Percentiles rank a stretch among this genome's conserved stretches.
These are phyloP conservation scores for Rafetus swinhoei DNA, from an alignment of 2,113 vertebrate genomes.

Conservation along the genomic window DNA sequence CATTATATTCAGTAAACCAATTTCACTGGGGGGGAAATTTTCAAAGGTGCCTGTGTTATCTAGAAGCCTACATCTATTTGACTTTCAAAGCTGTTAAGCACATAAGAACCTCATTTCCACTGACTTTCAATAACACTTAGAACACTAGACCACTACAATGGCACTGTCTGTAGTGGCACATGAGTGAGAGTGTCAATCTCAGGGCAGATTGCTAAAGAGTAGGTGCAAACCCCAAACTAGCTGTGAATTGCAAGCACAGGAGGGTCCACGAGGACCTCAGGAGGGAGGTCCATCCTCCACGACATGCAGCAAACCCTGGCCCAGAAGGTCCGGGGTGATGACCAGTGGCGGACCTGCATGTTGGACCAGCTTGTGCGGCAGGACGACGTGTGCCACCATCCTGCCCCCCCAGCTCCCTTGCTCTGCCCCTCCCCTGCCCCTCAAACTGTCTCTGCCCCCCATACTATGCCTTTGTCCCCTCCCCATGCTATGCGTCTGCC, in stretches of 20 bases:
- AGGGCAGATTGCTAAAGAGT: background rate
- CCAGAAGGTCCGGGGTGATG: no score
- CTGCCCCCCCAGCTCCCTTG: no score
- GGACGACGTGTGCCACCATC: no score
- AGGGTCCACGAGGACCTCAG: no score
- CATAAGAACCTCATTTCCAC: accelerated
- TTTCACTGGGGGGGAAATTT: background rate
- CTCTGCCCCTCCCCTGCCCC: no score
- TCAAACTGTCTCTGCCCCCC: no score
- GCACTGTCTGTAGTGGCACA: background rate
- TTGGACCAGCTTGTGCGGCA: no score
- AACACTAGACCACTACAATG: background rate
- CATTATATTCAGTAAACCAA: background rate
- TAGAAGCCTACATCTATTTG: background rate
- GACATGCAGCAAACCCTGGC: no score
- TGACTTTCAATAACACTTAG: background rate
- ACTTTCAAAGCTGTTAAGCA: background rate
- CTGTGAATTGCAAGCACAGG: background rate
- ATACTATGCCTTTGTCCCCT: no score
- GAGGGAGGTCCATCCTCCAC: no score
- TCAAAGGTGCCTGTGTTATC: background rate
- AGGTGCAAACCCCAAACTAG: background rate
- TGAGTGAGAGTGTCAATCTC: background rate
- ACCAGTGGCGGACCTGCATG: no score
- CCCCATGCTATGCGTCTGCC: no score